Conservation (phyloP, 2,113 vertebrate genomes). For the Zapus hudsonius region DNA sequence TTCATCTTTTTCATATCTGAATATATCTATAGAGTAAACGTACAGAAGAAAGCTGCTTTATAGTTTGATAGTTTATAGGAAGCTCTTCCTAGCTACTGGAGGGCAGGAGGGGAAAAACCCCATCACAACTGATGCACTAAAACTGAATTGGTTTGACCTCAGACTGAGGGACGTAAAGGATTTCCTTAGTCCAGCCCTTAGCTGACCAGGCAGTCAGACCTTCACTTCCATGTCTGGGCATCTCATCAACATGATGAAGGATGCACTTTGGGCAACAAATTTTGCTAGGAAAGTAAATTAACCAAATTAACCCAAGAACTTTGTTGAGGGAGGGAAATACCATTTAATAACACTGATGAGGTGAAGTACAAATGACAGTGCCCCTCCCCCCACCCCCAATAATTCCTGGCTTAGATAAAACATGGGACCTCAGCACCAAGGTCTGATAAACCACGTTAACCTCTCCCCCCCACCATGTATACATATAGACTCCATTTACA, state of each 20-base stretch:
- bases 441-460: too few species aligned
- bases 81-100: too few species aligned
- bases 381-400: not conserved
- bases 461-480: too few species aligned
- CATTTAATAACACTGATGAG: not conserved
- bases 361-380: not conserved
- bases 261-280: not conserved
- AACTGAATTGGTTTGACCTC: not conserved
- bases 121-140: too few species aligned
- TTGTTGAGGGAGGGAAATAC: not conserved
- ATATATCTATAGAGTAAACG: not conserved
- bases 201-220: not conserved
- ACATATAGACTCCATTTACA: too few species aligned
- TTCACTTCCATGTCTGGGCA: not conserved
- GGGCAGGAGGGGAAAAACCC: too few species aligned
- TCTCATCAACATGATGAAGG: not conserved
- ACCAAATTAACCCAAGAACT: constrained; percentile 22
- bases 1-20: not conserved
- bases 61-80: too few species aligned
- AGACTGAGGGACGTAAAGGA: not conserved
- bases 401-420: not conserved
- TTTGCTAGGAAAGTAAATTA: constrained; percentile 6
- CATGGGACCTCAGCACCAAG: not conserved
- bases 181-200: not conserved
- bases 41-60: not conserved